Evolutionary conservation across 2,113 vertebrate genomes (phyloP).

Genomic region (Anhinga anhinga): DNA sequence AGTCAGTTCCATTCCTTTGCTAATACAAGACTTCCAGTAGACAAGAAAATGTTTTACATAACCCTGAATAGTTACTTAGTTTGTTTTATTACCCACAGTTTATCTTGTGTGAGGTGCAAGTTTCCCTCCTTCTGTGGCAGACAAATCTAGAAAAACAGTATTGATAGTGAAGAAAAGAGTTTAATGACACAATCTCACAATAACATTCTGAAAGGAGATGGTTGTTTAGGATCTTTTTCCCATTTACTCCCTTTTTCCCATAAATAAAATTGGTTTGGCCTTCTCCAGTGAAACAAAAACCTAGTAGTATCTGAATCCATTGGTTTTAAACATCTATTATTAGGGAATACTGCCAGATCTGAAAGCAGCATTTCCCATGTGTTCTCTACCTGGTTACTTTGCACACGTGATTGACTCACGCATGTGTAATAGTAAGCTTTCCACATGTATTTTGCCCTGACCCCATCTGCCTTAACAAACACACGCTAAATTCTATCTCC

Average conservation of each 20-base stretch:
- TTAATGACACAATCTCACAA: not conserved
- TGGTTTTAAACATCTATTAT: not conserved
- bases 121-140: not conserved
- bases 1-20: not conserved
- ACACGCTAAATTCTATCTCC: no score
- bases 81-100: not conserved
- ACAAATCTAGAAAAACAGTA: not conserved
- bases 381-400: not conserved
- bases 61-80: not conserved
- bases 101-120: not conserved
- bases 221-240: not conserved
- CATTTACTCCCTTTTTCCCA: not conserved
- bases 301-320: not conserved
- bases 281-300: not conserved
- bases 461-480: not conserved
- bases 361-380: not conserved
- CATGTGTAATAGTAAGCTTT: not conserved
- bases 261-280: not conserved
- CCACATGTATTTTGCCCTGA: not conserved
- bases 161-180: not conserved
- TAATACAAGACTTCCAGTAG: not conserved
- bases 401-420: fast-evolving
- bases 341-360: not conserved
- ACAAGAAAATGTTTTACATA: not conserved
- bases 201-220: not conserved